phyloP scores from a whole-genome alignment of 2,888 invertebrate genomes.

The Cephus spinipes region DNA sequence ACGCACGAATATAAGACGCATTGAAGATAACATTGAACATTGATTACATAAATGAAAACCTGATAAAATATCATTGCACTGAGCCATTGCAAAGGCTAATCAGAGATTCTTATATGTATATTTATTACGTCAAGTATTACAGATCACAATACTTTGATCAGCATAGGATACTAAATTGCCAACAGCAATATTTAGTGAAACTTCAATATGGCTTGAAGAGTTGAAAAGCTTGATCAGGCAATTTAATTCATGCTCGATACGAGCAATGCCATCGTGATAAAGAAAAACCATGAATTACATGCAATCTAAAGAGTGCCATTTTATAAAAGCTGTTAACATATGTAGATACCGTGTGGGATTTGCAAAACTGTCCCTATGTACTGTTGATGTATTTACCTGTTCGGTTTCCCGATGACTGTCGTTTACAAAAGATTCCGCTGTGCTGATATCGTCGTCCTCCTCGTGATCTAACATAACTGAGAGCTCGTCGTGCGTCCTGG shows the following conservation, averaged over 20 bases:
- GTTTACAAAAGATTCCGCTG: slow-evolving; percentile 67
- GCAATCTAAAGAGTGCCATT: background rate
- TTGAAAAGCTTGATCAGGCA: background rate
- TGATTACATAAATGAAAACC: background rate
- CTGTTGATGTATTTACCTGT: slow-evolving; percentile 48
- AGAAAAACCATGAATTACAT: background rate
- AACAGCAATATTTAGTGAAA: background rate
- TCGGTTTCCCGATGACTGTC: slow-evolving; percentile 50
- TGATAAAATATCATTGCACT: background rate
- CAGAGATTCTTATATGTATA: background rate
- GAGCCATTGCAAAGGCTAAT: background rate
- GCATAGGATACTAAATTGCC: background rate
- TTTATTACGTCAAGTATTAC: background rate
- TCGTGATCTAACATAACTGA: slow-evolving; percentile 79
- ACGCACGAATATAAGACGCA: background rate
- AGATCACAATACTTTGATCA: background rate
- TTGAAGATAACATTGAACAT: background rate
- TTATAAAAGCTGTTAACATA: background rate
- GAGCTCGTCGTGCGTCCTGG: slow-evolving; percentile 71
- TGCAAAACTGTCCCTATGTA: background rate
- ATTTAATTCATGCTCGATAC: background rate
- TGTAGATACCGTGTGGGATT: background rate
- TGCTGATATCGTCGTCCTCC: slow-evolving; percentile 78
- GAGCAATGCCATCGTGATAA: background rate
- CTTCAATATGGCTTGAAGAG: background rate